Evolutionary conservation across 2,113 vertebrate species (phyloP), one percentile per base, ranked within the genome.

Genomic region (Sminthopsis crassicaudata): DNA sequence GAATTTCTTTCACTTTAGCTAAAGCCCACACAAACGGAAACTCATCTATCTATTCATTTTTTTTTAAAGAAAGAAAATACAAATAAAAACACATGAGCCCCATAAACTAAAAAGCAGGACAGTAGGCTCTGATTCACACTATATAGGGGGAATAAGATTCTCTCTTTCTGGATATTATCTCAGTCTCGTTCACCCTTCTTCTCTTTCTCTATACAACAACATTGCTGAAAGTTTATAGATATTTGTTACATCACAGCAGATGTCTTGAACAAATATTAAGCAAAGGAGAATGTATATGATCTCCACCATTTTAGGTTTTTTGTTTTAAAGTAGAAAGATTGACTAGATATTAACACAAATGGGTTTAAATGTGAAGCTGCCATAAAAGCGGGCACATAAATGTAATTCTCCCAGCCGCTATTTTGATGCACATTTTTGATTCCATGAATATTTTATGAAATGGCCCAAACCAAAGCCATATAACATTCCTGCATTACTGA

Each of bases 371-470:
- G 98, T 98, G 98, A 98, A 99, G 98, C 99, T 98, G 98, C 98
- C 99, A 98, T 98, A 99, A 99, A 99, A 99, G 98, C 98, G 99
- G 98, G 99, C 99, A 99, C 99, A 99, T 99, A 99, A 99, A 99
- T 99, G 99, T 99, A 99, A 99, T 99, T 99, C 99, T 99, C 99
- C 98, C 99, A 99, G 98, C 98, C 98, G 98, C 98, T 99, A 99
- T 99, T 99, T 99, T 99, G 99, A 99, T 99, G 99, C 99, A 99
- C 99, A 99, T 99, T 99, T 99, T 99, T 99, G 99, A 99, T 98
- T 97, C 98, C 98, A 99, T 99, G 98, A 99, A 99, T 99, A 99
- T 99, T 99, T 99, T 98, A 99, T 99, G 99, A 99, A 99, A 99
- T 99, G 99, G 99, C 98, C 99, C 99, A 99, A 99, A 99, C 99